Percentiles rank a stretch among this genome's conserved stretches.
These are phyloP conservation scores for Erebia epiphron DNA, from an alignment of 2,888 invertebrate genomes.

Conservation along the genomic window DNA sequence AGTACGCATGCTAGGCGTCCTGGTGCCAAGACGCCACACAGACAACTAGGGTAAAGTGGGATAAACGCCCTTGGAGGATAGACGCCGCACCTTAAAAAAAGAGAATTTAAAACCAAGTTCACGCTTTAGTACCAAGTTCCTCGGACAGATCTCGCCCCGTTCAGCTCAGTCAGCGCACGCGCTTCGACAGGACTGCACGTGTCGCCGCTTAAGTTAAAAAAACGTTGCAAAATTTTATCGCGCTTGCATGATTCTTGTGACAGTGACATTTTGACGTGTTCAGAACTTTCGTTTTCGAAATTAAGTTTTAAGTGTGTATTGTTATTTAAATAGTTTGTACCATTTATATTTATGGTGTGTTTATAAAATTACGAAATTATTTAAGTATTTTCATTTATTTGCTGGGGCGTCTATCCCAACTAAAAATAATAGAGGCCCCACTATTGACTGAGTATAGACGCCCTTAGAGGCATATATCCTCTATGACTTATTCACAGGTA, in stretches of 20 bases:
- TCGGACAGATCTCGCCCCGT: neutral
- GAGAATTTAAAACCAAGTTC: neutral
- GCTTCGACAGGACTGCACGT: neutral
- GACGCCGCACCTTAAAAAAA: neutral
- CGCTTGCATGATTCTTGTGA: neutral
- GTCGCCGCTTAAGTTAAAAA: neutral
- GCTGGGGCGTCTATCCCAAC: neutral
- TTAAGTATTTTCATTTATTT: neutral
- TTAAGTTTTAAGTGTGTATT: neutral
- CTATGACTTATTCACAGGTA: conserved; percentile 13
- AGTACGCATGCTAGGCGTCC: no score
- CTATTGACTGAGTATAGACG: conserved; percentile 9
- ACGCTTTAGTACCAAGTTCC: neutral
- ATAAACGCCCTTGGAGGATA: no score
- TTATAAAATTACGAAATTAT: neutral
- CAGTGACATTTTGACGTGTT: conserved; percentile 1
- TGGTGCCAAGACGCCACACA: no score
- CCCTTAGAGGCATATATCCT: conserved; percentile 9
- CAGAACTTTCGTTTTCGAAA: neutral
- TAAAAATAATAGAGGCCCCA: neutral
- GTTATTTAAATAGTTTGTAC: neutral
- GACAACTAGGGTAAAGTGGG: no score
- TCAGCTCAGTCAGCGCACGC: neutral
- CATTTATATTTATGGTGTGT: neutral
- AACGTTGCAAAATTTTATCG: conserved; percentile 1